These are phyloP conservation scores for Hapalemur alaotrensis DNA, from an alignment of 2,797 vertebrate species.

Conservation along the genomic window DNA sequence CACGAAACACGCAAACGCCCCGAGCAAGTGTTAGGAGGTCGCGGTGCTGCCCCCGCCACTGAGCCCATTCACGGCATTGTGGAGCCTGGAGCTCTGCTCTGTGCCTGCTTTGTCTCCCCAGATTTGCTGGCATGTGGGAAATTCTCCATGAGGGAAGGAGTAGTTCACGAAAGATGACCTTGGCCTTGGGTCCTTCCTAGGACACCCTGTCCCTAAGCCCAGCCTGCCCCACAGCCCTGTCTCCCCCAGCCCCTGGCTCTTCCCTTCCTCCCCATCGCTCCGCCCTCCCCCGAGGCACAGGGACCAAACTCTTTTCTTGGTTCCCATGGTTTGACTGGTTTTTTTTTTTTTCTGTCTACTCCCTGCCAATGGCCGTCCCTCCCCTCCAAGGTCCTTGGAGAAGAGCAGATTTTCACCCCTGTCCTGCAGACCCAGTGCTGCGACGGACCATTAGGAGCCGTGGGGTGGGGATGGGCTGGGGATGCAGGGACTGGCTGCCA, in stretches of 20 bases:
- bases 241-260: background rate
- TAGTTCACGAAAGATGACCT: slow-evolving; percentile 5
- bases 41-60: background rate
- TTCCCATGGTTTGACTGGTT: background rate
- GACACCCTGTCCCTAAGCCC: slow-evolving; percentile 23
- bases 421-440: background rate
- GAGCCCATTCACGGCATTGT: background rate
- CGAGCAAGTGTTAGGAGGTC: background rate
- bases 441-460: background rate
- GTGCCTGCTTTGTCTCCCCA: background rate
- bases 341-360: background rate
- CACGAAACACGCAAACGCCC: background rate
- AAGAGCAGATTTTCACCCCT: background rate
- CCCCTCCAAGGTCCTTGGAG: background rate
- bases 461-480: background rate
- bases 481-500: too few species aligned
- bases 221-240: background rate
- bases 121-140: background rate
- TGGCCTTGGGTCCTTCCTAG: slow-evolving; percentile 10
- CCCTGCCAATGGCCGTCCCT: background rate
- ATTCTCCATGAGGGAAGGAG: background rate
- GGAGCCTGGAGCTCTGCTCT: background rate
- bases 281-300: background rate
- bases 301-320: background rate
- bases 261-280: background rate